Base-by-base conservation (phyloP, 2,113 vertebrate species). In the Caloenas nicobarica region DNA sequence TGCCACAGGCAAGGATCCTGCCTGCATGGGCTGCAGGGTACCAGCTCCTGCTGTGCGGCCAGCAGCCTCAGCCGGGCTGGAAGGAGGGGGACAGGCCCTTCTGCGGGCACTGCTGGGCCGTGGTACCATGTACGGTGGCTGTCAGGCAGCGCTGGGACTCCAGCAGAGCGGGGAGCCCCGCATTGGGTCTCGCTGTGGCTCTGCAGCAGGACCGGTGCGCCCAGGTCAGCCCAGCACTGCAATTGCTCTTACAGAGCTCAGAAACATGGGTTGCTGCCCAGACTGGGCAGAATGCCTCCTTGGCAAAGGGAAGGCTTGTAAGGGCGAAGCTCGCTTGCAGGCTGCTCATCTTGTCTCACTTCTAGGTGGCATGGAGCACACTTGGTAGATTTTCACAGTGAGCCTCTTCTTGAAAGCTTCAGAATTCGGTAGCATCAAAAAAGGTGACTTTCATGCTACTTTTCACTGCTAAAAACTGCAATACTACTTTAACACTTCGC, bases 251-350 rank as follows among this genome's bases (percentile, higher is more conserved):
- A 11, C 26, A 58, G 36, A 76, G 53, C 53, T 40, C 1, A 0
- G 17, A 60, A 50, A 72, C 56, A 64, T 4, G 38, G 21, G 19
- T 3, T 17, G 53, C 22, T 89, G 68, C 54, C 60, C 0, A 0
- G 18, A 13, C 33, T 16, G 17, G 46, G 62, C 0, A 3, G 60
- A 73, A 81, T 18, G 36, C 29, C 16, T 16, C 61, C 34, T 28
- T 88, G 57, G 38, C 62, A 77, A 57, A 86, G 31, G 31, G 24
- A 69, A 69, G 23, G 25, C n/a, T 78, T 48, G 16, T 62, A 60
- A 64, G 36, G 61, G n/a, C 56, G 29, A 58, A 79, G 24, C 19
- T 58, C 2, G 0, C 31, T 42, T 80, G 38, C 23, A 74, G 36
- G 38, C 60, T 65, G 61, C 26, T 36, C 23, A 1, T 31, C 25